Percentiles rank a stretch among this genome's conserved stretches.
These are phyloP conservation scores for Adoxophyes honmai DNA, from an alignment of 1,140 invertebrate species.

Conservation along the genomic window DNA sequence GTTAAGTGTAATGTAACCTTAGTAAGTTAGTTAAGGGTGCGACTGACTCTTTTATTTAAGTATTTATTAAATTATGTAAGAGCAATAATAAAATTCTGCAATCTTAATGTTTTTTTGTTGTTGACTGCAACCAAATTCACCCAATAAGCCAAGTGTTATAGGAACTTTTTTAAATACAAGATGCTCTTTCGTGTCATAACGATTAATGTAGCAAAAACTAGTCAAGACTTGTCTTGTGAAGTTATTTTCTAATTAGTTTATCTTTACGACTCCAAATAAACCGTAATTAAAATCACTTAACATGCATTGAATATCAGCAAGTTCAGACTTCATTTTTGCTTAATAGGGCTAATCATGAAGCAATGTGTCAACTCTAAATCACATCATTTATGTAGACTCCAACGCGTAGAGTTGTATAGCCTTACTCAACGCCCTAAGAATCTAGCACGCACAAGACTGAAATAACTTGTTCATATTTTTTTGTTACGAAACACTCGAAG, in stretches of 20 bases:
- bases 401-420: neutral
- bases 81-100: neutral
- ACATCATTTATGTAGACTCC: neutral
- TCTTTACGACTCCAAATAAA: too few species aligned
- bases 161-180: too few species aligned
- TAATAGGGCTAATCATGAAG: neutral
- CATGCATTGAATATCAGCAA: neutral
- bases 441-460: neutral
- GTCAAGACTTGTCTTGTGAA: too few species aligned
- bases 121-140: too few species aligned
- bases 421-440: conserved; percentile 4
- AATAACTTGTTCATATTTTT: neutral
- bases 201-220: too few species aligned
- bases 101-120: neutral
- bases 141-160: too few species aligned
- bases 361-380: conserved; percentile 10
- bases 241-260: too few species aligned
- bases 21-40: conserved; percentile 24
- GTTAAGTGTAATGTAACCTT: too few species aligned
- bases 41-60: conserved; percentile 30
- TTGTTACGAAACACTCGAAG: neutral
- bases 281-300: neutral
- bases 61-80: neutral
- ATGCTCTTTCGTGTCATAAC: too few species aligned
- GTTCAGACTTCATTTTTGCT: neutral